These are phyloP conservation scores for Parasteatoda tepidariorum DNA, from an alignment of 1,140 invertebrate species.

Conservation along the genomic window DNA sequence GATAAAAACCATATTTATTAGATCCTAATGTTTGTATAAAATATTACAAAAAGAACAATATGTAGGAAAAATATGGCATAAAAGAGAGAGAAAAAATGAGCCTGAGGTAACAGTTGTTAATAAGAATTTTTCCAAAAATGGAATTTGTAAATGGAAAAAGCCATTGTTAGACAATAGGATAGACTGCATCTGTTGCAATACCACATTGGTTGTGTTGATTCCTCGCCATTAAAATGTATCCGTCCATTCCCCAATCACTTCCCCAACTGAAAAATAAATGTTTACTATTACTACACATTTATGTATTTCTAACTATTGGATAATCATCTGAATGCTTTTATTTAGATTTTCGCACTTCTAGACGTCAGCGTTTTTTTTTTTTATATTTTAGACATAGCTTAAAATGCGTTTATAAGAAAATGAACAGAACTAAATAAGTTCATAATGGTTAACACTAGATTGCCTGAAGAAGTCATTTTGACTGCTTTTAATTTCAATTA, in stretches of 20 bases:
- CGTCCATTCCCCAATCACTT: slow-evolving; percentile 70
- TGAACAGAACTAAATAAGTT: neutral
- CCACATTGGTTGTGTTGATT: slow-evolving; percentile 77
- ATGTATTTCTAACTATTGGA: neutral
- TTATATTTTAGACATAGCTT: neutral
- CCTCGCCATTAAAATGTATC: slow-evolving; percentile 71
- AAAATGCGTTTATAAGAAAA: neutral
- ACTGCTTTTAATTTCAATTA: too few relatives aligned
- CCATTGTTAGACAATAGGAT: slow-evolving; percentile 10
- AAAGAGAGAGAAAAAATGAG: too few relatives aligned
- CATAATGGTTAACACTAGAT: too few relatives aligned
- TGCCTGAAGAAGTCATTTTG: too few relatives aligned
- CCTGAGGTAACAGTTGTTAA: too few relatives aligned
- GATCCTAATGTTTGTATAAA: too few relatives aligned
- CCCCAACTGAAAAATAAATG: slow-evolving; percentile 62
- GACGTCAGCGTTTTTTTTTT: neutral
- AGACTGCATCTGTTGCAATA: slow-evolving; percentile 80
- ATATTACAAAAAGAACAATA: too few relatives aligned
- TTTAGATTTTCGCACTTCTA: neutral
- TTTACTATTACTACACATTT: neutral
- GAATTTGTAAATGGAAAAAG: too few relatives aligned
- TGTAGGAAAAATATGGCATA: too few relatives aligned
- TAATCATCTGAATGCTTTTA: neutral
- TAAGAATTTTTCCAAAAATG: too few relatives aligned
- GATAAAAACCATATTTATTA: too few relatives aligned